These are phyloP conservation scores for Microctenopoma stevenorrisi DNA, from an alignment of 2,797 vertebrate species.

Conservation along the genomic window DNA sequence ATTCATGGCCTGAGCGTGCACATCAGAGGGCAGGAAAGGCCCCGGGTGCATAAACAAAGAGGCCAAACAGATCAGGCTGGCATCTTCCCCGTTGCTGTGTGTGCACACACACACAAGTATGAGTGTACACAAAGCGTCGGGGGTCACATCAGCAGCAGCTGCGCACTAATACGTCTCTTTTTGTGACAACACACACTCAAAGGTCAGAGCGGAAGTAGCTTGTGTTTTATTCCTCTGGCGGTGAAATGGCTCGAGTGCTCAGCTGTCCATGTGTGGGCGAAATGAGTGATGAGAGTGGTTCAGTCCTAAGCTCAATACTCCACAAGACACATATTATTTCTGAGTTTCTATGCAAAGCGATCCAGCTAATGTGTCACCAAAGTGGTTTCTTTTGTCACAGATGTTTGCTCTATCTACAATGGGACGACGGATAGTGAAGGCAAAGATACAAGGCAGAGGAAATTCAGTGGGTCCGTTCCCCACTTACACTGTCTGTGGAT, in stretches of 20 bases:
- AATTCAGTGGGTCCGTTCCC: neutral
- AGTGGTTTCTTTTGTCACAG: neutral
- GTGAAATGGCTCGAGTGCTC: neutral
- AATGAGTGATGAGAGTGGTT: neutral
- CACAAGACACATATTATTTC: neutral
- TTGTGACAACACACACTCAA: neutral
- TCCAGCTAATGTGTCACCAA: neutral
- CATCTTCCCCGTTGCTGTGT: constrained; percentile 42
- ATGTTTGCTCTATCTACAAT: neutral
- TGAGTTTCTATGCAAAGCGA: neutral
- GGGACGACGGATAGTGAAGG: no score
- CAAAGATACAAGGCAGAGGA: neutral
- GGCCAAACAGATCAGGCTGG: constrained; percentile 79
- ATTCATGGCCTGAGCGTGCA: constrained; percentile 78
- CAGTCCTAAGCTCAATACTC: neutral
- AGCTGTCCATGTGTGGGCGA: neutral
- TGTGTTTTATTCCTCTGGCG: neutral
- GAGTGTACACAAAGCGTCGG: neutral
- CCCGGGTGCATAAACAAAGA: constrained; percentile 76
- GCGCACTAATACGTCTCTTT: constrained; percentile 3
- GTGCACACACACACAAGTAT: constrained; percentile 1
- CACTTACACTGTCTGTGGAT: no score
- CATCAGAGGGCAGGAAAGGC: constrained; percentile 74
- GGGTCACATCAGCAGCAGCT: constrained; percentile 34
- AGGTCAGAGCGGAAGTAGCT: constrained; percentile 8